Percentiles rank a stretch among this genome's conserved stretches.
Evolutionary conservation across 2,888 invertebrate genomes (phyloP).

Genomic region (Troides aeacus): DNA sequence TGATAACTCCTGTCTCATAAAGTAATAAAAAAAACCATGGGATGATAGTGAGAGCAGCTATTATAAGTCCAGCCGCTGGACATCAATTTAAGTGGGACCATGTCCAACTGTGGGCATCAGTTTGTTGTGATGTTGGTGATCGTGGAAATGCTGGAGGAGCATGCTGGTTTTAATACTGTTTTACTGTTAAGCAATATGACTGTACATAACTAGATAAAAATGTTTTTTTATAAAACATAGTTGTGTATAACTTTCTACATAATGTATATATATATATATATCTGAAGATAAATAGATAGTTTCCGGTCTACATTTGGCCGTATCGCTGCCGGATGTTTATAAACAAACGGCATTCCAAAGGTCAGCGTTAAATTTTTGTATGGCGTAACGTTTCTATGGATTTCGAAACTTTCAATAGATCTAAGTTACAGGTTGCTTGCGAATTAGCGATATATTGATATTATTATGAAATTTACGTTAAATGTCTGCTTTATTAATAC

Average conservation of each 20-base stretch:
- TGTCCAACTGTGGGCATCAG: too few relatives aligned
- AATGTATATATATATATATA: neutral
- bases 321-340: slow-evolving; percentile 16
- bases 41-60: too few relatives aligned
- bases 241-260: too few relatives aligned
- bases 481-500: too few relatives aligned
- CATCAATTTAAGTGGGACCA: too few relatives aligned
- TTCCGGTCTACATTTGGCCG: neutral
- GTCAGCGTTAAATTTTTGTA: slow-evolving; percentile 2
- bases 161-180: neutral
- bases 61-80: too few relatives aligned
- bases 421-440: neutral
- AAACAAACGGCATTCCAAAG: slow-evolving; percentile 11
- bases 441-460: neutral
- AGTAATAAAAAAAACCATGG: too few relatives aligned
- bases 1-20: too few relatives aligned
- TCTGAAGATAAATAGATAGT: neutral
- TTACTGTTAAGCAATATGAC: neutral
- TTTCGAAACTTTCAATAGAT: neutral
- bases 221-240: too few relatives aligned
- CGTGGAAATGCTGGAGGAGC: neutral
- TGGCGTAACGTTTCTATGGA: neutral
- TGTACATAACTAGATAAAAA: neutral
- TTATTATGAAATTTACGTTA: too few relatives aligned
- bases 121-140: too few relatives aligned